These are phyloP conservation scores for Megathymus violae DNA, from an alignment of 1,140 invertebrate species.

Conservation along the genomic window DNA sequence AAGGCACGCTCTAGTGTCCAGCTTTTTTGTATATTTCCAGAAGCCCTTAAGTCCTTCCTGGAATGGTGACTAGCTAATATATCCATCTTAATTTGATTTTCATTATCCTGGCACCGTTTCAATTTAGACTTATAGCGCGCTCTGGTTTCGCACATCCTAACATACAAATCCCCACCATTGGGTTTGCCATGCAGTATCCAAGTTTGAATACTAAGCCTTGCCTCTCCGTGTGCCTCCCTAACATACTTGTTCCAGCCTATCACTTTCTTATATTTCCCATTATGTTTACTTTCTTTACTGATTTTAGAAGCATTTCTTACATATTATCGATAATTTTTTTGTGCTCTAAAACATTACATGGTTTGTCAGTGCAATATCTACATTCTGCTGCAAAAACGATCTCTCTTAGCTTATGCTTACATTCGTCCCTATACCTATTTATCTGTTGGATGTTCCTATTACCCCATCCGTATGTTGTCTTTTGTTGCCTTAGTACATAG, in stretches of 20 bases:
- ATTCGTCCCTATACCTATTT: too few relatives aligned
- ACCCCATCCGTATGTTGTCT: too few relatives aligned
- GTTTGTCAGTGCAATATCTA: neutral
- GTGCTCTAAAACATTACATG: neutral
- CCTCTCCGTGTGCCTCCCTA: neutral
- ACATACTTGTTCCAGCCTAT: neutral
- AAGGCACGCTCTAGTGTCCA: conserved; percentile 9
- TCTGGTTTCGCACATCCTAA: conserved; percentile 29
- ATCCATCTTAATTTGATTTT: conserved; percentile 33
- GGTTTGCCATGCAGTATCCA: conserved; percentile 11
- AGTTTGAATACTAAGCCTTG: neutral
- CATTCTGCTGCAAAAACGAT: neutral
- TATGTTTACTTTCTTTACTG: neutral
- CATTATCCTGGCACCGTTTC: conserved; percentile 37
- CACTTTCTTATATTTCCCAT: neutral
- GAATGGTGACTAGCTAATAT: conserved; percentile 28
- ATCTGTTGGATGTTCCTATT: too few relatives aligned
- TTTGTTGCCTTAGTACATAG: neutral
- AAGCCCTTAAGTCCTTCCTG: conserved; percentile 18
- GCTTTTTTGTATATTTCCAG: conserved; percentile 32
- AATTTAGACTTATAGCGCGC: conserved; percentile 31
- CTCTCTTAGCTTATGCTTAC: too few relatives aligned
- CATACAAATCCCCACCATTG: conserved; percentile 14
- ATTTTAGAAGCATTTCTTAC: conserved; percentile 4
- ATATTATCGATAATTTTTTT: neutral